phyloP scores from a whole-genome alignment of 2,888 invertebrate genomes.

The Lypha dubia region DNA sequence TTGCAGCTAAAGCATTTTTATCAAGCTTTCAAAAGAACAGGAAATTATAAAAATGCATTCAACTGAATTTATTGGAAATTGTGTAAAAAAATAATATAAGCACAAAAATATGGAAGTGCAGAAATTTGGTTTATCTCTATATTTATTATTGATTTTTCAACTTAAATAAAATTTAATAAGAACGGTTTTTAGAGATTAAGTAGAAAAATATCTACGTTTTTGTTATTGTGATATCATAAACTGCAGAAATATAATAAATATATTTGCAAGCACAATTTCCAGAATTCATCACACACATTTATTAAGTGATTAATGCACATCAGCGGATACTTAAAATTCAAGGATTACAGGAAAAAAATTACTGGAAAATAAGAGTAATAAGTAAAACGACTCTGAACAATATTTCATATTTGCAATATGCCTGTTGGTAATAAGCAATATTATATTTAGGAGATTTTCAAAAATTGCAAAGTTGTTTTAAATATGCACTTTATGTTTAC shows the following conservation, averaged over 20 bases:
- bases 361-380: no score
- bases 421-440: no score
- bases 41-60: slow-evolving; percentile 70
- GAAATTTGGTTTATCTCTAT: slow-evolving; percentile 36
- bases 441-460: no score
- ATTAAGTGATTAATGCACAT: no score
- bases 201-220: not conserved
- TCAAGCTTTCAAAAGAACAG: slow-evolving; percentile 60
- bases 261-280: no score
- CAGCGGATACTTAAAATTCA: no score
- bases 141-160: slow-evolving; percentile 18
- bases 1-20: slow-evolving; percentile 14
- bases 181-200: not conserved
- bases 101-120: slow-evolving; percentile 56
- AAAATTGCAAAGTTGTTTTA: no score
- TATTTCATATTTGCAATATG: no score
- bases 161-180: not conserved
- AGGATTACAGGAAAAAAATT: no score
- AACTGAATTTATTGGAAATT: slow-evolving; percentile 71
- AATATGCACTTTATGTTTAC: no score
- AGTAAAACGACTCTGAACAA: no score
- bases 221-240: not conserved
- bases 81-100: slow-evolving; percentile 48
- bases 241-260: not conserved
- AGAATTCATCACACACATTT: no score